Percentiles rank a stretch among this genome's conserved stretches.
These are phyloP conservation scores for Grallaria varia DNA, from an alignment of 2,113 vertebrate species.

Conservation along the genomic window DNA sequence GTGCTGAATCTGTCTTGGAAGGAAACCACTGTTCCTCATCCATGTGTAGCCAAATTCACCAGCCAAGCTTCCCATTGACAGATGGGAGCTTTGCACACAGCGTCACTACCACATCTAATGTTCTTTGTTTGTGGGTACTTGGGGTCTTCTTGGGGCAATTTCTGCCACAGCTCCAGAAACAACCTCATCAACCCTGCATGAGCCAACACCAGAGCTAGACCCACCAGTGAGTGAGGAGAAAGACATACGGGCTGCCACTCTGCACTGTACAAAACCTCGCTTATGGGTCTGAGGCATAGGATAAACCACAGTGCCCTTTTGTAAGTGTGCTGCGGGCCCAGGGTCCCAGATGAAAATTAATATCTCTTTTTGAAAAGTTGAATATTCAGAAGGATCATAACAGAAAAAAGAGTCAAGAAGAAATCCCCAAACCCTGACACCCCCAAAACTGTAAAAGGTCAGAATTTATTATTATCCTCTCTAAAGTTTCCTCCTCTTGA, in stretches of 20 bases:
- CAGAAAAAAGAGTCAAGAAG: neutral
- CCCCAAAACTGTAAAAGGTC: neutral
- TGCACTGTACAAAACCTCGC: neutral
- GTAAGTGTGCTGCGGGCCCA: neutral
- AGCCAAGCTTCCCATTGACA: neutral
- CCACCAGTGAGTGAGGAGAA: neutral
- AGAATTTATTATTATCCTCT: neutral
- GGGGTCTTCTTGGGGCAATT: neutral
- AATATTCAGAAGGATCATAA: neutral
- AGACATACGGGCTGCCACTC: accelerated
- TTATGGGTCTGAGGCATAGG: neutral
- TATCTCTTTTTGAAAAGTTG: neutral
- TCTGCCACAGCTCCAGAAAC: neutral
- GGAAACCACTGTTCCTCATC: neutral
- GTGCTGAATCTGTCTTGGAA: neutral
- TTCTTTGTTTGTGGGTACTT: accelerated
- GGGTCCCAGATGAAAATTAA: neutral
- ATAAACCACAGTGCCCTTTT: neutral
- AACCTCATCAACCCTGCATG: neutral
- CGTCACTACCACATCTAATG: neutral
- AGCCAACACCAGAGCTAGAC: neutral
- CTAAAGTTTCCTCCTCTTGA: neutral
- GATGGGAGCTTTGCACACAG: neutral
- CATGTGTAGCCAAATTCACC: neutral
- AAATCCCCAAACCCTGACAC: neutral